Percentiles rank a stretch among this genome's conserved stretches.
phyloP scores from a whole-genome alignment of 2,797 vertebrate genomes.

The Tangara arthus region DNA sequence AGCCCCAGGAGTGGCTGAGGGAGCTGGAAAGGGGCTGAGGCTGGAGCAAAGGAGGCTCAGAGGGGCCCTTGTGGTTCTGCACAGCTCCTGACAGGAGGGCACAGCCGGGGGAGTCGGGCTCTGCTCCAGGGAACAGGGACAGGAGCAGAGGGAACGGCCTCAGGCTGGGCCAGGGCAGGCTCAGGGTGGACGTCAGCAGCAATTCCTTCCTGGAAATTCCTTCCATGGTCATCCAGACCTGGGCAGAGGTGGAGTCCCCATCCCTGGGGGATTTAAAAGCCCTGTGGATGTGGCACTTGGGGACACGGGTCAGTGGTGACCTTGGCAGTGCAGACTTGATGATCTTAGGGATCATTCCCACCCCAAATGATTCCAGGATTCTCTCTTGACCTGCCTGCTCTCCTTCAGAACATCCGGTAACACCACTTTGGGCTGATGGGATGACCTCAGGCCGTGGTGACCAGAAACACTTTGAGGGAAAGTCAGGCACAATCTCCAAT shows the following conservation, averaged over 20 bases:
- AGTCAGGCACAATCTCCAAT: background rate
- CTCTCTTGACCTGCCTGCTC: background rate
- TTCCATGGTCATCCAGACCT: background rate
- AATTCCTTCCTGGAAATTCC: background rate
- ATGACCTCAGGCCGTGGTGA: background rate
- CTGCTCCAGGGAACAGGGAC: background rate
- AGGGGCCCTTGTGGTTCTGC: background rate
- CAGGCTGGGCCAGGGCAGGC: background rate
- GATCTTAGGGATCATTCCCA: background rate
- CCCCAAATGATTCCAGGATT: background rate
- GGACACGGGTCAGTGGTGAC: background rate
- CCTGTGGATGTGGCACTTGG: background rate
- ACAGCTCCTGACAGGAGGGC: background rate
- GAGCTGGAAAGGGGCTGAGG: background rate
- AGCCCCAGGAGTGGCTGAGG: background rate
- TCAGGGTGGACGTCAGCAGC: fast-evolving
- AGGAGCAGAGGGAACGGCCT: background rate
- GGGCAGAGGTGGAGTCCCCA: background rate
- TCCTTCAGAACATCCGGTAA: background rate
- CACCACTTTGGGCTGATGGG: background rate
- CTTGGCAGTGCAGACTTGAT: background rate
- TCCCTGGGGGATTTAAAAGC: background rate
- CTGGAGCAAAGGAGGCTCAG: background rate
- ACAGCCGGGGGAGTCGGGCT: background rate
- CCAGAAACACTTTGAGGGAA: background rate